Conservation (phyloP, 2,888 invertebrate genomes). For the Pardosa pseudoannulata region DNA sequence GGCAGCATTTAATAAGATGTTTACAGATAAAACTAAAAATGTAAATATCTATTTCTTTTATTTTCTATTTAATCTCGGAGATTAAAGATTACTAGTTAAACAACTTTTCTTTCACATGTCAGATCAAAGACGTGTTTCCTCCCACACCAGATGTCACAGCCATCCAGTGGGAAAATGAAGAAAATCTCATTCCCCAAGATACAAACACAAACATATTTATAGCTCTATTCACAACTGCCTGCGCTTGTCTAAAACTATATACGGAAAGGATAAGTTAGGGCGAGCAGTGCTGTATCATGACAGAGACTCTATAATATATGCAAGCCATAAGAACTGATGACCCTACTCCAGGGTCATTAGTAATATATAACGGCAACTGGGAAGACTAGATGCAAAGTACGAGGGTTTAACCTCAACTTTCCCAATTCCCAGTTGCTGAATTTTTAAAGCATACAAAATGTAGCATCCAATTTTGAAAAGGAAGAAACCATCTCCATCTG, state of each 20-base stretch:
- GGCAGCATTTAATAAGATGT: no score
- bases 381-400: slow-evolving; percentile 20
- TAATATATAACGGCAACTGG: background rate
- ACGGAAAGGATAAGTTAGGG: slow-evolving; percentile 16
- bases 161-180: background rate
- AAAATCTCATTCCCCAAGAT: background rate
- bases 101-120: no score
- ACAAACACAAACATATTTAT: background rate
- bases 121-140: slow-evolving; percentile 24
- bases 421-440: background rate
- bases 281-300: slow-evolving; percentile 15
- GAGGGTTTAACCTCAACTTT: slow-evolving; percentile 12
- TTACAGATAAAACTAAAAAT: no score
- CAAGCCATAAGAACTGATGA: background rate
- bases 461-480: background rate
- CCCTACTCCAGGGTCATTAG: background rate
- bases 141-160: slow-evolving; percentile 21
- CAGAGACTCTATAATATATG: slow-evolving; percentile 6
- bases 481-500: no score
- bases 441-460: background rate
- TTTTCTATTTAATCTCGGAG: no score
- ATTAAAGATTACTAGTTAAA: no score
- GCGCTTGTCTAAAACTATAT: background rate
- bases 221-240: slow-evolving; percentile 10
- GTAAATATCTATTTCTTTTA: no score